phyloP scores from a whole-genome alignment of 2,888 invertebrate genomes.

The Villa cingulata region DNA sequence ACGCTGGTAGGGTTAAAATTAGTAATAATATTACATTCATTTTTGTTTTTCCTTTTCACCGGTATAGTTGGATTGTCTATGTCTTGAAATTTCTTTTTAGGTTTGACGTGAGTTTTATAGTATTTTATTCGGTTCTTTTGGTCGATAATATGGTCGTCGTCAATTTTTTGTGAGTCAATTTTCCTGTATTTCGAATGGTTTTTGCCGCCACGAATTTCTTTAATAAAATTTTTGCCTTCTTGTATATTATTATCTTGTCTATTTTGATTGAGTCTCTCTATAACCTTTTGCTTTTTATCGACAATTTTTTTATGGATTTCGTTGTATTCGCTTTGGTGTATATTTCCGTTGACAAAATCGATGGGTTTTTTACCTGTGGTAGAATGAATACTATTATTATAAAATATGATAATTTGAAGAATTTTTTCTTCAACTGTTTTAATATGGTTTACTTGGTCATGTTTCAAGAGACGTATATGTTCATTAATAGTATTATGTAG shows the following conservation, averaged over 20 bases:
- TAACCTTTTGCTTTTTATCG: not conserved
- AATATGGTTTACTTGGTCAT: constrained; percentile 10
- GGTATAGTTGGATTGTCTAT: not conserved
- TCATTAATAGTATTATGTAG: constrained; percentile 15
- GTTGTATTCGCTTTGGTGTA: not conserved
- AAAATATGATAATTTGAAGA: constrained; percentile 12
- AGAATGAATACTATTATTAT: constrained; percentile 14
- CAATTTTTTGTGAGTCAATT: not conserved
- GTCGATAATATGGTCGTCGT: not conserved
- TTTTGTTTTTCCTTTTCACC: not conserved
- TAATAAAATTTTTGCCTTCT: not conserved
- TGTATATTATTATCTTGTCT: not conserved
- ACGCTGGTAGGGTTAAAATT: not conserved
- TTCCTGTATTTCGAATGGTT: not conserved
- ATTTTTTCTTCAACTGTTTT: constrained; percentile 15
- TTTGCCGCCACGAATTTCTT: not conserved
- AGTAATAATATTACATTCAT: not conserved
- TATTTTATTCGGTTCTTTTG: not conserved
- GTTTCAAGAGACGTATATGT: constrained; percentile 13
- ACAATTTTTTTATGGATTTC: not conserved
- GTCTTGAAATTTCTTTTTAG: not conserved
- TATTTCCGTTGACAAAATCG: constrained; percentile 12
- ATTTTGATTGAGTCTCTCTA: not conserved
- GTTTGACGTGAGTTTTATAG: not conserved
- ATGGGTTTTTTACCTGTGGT: constrained; percentile 11